These are phyloP conservation scores for Phenganax marumi DNA, from an alignment of 92 coral and sea anemone genomes.

Conservation along the genomic window DNA sequence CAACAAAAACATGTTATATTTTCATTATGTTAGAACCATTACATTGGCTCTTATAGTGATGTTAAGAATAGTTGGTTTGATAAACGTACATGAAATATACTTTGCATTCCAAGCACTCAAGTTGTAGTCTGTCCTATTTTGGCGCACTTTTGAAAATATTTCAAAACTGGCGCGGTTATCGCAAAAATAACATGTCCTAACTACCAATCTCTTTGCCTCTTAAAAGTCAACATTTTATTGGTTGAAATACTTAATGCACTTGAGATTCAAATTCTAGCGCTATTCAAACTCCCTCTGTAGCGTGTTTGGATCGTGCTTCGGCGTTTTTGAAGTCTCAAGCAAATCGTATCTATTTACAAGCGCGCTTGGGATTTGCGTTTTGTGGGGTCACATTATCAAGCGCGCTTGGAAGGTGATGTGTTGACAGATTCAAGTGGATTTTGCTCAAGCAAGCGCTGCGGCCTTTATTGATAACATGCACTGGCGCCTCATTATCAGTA, in stretches of 20 bases:
- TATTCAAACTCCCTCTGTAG: constrained; percentile 5
- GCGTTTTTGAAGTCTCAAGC: constrained; percentile 12
- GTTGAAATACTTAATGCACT: constrained; percentile 9
- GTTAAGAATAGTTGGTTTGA: not conserved
- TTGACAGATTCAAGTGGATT: no score
- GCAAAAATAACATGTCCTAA: no score
- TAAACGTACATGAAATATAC: not conserved
- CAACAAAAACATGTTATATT: not conserved
- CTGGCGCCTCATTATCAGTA: no score
- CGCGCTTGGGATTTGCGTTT: not conserved
- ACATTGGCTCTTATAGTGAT: not conserved
- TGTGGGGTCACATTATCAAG: constrained; percentile 16
- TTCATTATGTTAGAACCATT: not conserved
- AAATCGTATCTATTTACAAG: constrained; percentile 21
- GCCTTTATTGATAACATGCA: no score
- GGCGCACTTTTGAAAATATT: no score
- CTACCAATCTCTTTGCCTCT: no score
- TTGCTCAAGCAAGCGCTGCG: no score
- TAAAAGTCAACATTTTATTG: not conserved
- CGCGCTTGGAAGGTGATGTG: no score
- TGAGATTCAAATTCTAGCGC: not conserved
- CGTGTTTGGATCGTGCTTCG: constrained; percentile 6
- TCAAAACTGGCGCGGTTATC: no score
- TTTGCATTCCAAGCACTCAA: no score
- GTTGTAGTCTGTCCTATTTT: no score